A percentile compares a stretch with the other conserved stretches of the same genome.
Evolutionary conservation across 2,113 vertebrate genomes (phyloP).

Genomic region (Paramormyrops kingsleyae): DNA sequence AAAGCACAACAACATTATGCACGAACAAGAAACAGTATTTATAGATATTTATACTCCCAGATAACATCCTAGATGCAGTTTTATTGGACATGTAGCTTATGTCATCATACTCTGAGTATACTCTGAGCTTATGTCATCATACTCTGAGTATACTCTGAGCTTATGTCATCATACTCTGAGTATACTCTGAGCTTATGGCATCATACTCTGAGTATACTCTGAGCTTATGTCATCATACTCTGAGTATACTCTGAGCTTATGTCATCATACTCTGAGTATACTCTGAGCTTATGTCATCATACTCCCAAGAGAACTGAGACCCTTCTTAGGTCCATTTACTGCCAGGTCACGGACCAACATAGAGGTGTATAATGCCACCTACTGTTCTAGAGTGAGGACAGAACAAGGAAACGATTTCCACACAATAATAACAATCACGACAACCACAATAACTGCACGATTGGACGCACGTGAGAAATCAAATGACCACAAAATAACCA

Average conservation of each 20-base stretch:
- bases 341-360: neutral
- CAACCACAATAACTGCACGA: neutral
- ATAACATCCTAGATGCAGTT: neutral
- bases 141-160: too few species aligned
- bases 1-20: neutral
- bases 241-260: neutral
- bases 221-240: neutral
- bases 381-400: neutral
- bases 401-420: neutral
- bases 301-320: neutral
- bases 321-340: neutral
- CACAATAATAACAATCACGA: neutral
- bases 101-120: neutral
- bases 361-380: neutral
- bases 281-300: neutral
- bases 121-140: too few species aligned
- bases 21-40: neutral
- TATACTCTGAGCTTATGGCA: neutral
- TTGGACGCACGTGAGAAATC: neutral
- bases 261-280: neutral
- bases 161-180: too few species aligned
- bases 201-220: neutral
- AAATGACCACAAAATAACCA: neutral
- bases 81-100: neutral
- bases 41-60: neutral